Conservation (phyloP, 2,797 vertebrate genomes). For the Lacerta bilineata region DNA sequence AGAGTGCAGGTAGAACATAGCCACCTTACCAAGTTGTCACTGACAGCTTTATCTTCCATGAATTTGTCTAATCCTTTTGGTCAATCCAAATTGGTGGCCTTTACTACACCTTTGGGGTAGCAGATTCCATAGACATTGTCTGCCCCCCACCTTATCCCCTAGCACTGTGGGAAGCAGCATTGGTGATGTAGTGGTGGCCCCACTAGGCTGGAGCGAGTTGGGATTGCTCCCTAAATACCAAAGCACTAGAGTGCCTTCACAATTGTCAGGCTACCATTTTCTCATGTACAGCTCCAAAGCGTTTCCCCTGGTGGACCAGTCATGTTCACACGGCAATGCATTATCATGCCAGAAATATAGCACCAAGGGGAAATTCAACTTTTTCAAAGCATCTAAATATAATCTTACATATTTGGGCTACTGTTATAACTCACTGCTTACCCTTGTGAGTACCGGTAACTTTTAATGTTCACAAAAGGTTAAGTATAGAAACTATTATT, state of each 20-base stretch:
- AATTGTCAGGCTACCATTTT: too few relatives aligned
- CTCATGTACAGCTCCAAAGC: background rate
- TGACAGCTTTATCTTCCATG: too few relatives aligned
- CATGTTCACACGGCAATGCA: background rate
- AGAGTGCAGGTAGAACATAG: background rate
- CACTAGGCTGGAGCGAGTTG: too few relatives aligned
- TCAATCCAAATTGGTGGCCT: too few relatives aligned
- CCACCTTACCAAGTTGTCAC: background rate
- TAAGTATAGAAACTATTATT: conserved; percentile 7
- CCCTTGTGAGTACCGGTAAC: conserved; percentile 10
- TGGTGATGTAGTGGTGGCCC: too few relatives aligned
- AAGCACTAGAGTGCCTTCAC: background rate
- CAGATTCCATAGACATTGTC: too few relatives aligned
- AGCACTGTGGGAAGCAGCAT: too few relatives aligned
- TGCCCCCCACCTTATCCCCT: too few relatives aligned
- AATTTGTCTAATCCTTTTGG: too few relatives aligned
- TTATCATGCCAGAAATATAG: background rate
- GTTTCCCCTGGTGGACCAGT: background rate
- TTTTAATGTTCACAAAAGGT: conserved; percentile 35
- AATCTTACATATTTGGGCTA: conserved; percentile 1
- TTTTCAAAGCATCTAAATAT: background rate
- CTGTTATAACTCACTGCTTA: conserved; percentile 29
- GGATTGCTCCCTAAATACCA: too few relatives aligned
- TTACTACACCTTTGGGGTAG: too few relatives aligned
- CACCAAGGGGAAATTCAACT: background rate